A percentile compares a stretch with the other conserved stretches of the same genome.
Conservation (phyloP, 2,113 vertebrate species). For the Gallinago media region DNA sequence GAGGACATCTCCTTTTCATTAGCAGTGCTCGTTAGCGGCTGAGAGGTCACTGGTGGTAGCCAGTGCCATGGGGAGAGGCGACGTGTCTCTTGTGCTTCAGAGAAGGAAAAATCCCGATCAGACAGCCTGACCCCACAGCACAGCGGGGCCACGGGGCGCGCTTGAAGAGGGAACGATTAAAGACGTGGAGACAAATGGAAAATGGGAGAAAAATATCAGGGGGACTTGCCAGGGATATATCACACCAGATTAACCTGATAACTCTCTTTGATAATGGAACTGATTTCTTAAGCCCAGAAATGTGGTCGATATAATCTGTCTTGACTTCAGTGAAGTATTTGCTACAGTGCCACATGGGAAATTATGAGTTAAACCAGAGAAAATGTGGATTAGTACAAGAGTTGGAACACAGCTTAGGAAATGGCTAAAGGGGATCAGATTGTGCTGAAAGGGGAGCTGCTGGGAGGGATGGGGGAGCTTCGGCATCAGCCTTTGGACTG, state of each 20-base stretch:
- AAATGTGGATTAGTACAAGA: constrained; percentile 60
- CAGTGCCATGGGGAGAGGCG: neutral
- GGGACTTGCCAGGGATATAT: constrained; percentile 25
- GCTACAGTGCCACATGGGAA: constrained; percentile 63
- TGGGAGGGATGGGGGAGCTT: neutral
- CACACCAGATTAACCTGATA: constrained; percentile 47
- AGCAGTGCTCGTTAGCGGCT: constrained; percentile 12
- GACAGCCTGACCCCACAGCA: neutral
- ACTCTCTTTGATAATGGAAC: constrained; percentile 42
- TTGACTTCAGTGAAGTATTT: constrained; percentile 58
- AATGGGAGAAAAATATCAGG: neutral
- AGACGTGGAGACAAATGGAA: neutral
- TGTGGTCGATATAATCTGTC: constrained; percentile 47
- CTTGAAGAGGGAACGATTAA: constrained; percentile 17
- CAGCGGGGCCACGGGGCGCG: fast-evolving
- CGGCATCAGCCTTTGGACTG: neutral
- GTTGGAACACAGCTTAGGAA: constrained; percentile 47
- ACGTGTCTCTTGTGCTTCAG: neutral
- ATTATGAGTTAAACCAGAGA: constrained; percentile 71
- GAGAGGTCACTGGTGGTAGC: neutral
- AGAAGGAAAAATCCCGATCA: neutral
- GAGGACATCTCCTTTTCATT: neutral
- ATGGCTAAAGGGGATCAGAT: constrained; percentile 46
- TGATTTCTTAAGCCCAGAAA: constrained; percentile 56
- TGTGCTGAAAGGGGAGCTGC: constrained; percentile 52